Evolutionary conservation across 2,888 invertebrate species (phyloP).

Genomic region (Drosophila formosana): DNA sequence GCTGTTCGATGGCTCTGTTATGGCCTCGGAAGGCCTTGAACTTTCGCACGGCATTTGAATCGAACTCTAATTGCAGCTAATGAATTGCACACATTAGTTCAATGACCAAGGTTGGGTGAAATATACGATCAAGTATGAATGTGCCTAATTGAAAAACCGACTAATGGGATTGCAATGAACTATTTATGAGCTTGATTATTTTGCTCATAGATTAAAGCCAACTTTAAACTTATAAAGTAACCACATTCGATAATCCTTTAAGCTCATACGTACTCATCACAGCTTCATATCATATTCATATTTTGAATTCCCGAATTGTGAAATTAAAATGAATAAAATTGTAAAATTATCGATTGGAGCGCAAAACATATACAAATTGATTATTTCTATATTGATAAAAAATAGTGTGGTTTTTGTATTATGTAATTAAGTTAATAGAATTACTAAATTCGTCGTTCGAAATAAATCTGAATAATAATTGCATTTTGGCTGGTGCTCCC

Average conservation of each 20-base stretch:
- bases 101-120: slow-evolving; percentile 40
- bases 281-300: background rate
- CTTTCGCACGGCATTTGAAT: slow-evolving; percentile 54
- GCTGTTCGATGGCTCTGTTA: slow-evolving; percentile 24
- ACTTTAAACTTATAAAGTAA: background rate
- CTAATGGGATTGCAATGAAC: slow-evolving; percentile 63
- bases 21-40: slow-evolving; percentile 58
- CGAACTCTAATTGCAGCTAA: slow-evolving; percentile 75
- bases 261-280: background rate
- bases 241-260: background rate
- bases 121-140: slow-evolving; percentile 31
- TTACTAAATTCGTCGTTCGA: background rate
- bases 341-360: background rate
- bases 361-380: background rate
- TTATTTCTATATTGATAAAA: background rate
- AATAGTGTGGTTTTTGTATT: background rate
- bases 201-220: background rate
- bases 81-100: slow-evolving; percentile 71
- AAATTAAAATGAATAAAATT: background rate
- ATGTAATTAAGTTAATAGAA: background rate
- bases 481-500: background rate
- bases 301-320: background rate
- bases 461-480: background rate
- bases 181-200: slow-evolving; percentile 49
- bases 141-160: slow-evolving; percentile 18